Conservation (phyloP, 2,797 vertebrate genomes). For the Chiroxiphia lanceolata region DNA sequence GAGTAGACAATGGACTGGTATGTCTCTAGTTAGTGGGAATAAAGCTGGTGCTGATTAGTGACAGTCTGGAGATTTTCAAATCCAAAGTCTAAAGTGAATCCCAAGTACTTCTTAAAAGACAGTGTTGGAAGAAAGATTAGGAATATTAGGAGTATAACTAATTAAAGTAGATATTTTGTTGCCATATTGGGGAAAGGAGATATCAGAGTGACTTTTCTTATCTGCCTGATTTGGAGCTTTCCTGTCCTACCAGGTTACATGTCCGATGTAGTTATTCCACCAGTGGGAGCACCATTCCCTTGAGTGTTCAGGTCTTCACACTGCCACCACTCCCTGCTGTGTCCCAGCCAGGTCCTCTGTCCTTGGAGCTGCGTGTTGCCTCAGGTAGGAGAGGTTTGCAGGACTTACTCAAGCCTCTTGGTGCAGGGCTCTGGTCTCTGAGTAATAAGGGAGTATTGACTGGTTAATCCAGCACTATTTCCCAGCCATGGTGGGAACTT, state of each 20-base stretch:
- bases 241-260: constrained; percentile 37
- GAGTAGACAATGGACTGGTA: not conserved
- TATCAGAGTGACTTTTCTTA: not conserved
- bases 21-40: not conserved
- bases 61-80: not conserved
- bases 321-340: constrained; percentile 16
- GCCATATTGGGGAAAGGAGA: not conserved
- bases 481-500: not conserved
- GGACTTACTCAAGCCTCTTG: not conserved
- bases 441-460: not conserved
- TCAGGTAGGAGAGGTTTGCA: constrained; percentile 30
- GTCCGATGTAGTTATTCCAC: constrained; percentile 61
- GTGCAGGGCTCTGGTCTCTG: not conserved
- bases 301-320: constrained; percentile 41
- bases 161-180: not conserved
- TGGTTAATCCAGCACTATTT: not conserved
- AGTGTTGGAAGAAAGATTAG: not conserved
- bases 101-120: not conserved
- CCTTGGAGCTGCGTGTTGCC: constrained; percentile 70
- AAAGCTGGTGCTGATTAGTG: not conserved
- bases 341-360: constrained; percentile 47
- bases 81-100: not conserved
- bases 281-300: constrained; percentile 1
- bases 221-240: not conserved
- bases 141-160: not conserved